Percentiles rank a stretch among this genome's conserved stretches.
These are phyloP conservation scores for Saccostrea glomerata DNA, from an alignment of 1,140 invertebrate species.

Conservation along the genomic window DNA sequence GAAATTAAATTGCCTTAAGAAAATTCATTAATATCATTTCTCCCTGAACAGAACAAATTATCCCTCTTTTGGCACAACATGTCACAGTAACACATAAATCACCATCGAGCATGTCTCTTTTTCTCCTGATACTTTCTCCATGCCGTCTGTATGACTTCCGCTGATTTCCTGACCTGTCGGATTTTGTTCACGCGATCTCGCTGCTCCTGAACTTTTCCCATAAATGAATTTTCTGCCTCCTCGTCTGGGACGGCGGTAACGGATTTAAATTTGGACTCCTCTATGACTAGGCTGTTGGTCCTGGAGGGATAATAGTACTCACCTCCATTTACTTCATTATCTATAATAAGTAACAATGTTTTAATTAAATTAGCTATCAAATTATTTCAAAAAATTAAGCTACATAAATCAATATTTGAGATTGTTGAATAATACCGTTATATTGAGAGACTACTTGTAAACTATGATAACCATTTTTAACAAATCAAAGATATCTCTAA, in stretches of 20 bases:
- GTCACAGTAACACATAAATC: neutral
- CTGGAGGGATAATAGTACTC: constrained; percentile 37
- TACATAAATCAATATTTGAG: too few species aligned
- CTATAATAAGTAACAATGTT: neutral
- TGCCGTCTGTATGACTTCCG: constrained; percentile 69
- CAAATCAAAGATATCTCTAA: too few species aligned
- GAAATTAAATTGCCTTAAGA: too few species aligned
- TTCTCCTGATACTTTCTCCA: constrained; percentile 65
- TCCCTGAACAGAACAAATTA: neutral
- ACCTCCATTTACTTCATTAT: constrained; percentile 49
- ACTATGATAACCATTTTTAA: too few species aligned
- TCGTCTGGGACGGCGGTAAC: constrained; percentile 63
- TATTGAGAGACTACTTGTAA: too few species aligned
- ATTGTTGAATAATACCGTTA: too few species aligned
- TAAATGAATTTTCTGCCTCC: constrained; percentile 68
- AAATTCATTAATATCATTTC: neutral
- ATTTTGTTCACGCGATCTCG: constrained; percentile 67
- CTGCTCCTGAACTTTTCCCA: constrained; percentile 66
- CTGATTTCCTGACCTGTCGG: constrained; percentile 65
- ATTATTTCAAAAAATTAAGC: neutral
- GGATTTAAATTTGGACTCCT: constrained; percentile 41
- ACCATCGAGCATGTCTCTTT: constrained; percentile 42
- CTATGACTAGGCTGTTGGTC: constrained; percentile 37
- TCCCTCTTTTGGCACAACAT: neutral
- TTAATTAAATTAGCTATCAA: neutral